phyloP scores from a whole-genome alignment of 2,113 vertebrate species.

The Natator depressus region DNA sequence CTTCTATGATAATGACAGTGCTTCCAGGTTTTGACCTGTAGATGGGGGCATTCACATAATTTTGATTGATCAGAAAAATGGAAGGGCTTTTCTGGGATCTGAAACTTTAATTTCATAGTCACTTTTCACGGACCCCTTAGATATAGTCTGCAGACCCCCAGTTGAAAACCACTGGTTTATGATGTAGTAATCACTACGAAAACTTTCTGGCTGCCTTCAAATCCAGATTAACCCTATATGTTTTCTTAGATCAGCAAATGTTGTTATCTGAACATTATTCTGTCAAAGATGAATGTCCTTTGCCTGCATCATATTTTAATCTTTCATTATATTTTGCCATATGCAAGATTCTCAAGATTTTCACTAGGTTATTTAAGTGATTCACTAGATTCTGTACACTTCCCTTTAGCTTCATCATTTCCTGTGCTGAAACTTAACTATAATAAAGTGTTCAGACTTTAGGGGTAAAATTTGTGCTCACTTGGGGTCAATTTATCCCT shows the following conservation, averaged over 20 bases:
- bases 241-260: not conserved
- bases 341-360: not conserved
- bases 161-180: not conserved
- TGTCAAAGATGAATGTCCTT: not conserved
- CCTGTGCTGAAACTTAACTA: not conserved
- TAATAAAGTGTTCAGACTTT: not conserved
- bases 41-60: not conserved
- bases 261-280: constrained; percentile 29
- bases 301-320: not conserved
- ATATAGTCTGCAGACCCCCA: not conserved
- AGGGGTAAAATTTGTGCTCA: not conserved
- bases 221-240: not conserved
- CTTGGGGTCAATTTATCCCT: not conserved
- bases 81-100: not conserved
- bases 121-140: not conserved
- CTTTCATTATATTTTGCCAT: not conserved
- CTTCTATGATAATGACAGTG: not conserved
- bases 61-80: not conserved
- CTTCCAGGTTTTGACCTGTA: not conserved
- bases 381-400: not conserved
- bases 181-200: not conserved
- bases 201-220: not conserved
- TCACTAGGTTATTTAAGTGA: not conserved
- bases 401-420: not conserved
- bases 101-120: not conserved